Evolutionary conservation across 2,888 invertebrate species (phyloP).

Genomic region (Mystacides longicornis): DNA sequence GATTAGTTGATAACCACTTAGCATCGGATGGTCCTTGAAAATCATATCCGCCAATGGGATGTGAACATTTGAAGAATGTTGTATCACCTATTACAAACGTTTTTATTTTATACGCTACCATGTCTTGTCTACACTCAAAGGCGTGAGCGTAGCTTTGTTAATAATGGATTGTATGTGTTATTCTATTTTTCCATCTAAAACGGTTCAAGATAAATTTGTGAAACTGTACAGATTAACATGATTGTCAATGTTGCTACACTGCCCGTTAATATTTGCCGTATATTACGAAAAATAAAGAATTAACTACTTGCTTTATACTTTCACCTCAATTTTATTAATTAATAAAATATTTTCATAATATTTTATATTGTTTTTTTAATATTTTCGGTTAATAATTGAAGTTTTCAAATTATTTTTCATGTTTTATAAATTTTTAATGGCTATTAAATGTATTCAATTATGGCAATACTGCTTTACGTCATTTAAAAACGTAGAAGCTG

Average conservation of each 20-base stretch:
- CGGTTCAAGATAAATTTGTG: slow-evolving; percentile 16
- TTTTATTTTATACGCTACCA: not conserved
- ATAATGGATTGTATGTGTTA: not conserved
- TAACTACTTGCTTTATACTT: too few species aligned
- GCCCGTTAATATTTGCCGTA: too few species aligned
- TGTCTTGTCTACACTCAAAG: not conserved
- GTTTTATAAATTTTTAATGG: too few species aligned
- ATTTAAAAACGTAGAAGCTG: slow-evolving; percentile 35
- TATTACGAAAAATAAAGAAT: too few species aligned
- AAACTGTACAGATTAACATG: slow-evolving; percentile 8
- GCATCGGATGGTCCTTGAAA: slow-evolving; percentile 23
- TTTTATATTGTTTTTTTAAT: too few species aligned
- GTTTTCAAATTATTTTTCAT: too few species aligned
- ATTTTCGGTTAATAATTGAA: too few species aligned
- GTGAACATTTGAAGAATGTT: slow-evolving; percentile 19
- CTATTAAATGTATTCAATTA: too few species aligned
- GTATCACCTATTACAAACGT: slow-evolving; percentile 23
- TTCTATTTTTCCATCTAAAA: not conserved
- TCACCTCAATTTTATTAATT: too few species aligned
- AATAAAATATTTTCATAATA: too few species aligned
- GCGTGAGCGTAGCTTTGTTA: not conserved
- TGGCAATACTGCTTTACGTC: not conserved
- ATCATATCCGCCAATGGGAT: slow-evolving; percentile 36
- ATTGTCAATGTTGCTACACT: too few species aligned
- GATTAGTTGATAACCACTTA: too few species aligned